phyloP scores from a whole-genome alignment of 2,797 vertebrate genomes.

The Hephaestus fuliginosus region DNA sequence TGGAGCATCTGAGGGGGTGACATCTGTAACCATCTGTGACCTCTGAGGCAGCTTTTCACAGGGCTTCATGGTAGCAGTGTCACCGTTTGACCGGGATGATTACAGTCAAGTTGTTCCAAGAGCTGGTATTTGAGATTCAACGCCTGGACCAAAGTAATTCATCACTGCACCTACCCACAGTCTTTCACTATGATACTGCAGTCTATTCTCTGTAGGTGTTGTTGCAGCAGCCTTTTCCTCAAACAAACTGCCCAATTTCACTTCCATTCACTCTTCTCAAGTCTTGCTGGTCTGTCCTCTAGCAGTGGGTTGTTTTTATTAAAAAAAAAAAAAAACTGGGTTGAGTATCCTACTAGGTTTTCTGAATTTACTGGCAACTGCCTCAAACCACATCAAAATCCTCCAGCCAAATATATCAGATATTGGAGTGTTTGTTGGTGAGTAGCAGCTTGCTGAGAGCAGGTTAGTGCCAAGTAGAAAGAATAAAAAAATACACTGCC shows the following conservation, averaged over 20 bases:
- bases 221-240: not conserved
- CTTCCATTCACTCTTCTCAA: not conserved
- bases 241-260: slow-evolving; percentile 16
- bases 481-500: slow-evolving; percentile 41
- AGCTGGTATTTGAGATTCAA: not conserved
- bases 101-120: slow-evolving; percentile 12
- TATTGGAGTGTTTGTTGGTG: slow-evolving; percentile 41
- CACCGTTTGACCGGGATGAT: not conserved
- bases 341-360: slow-evolving; percentile 11
- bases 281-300: not conserved
- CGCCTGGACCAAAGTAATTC: not conserved
- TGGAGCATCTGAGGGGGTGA: not conserved
- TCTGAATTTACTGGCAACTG: slow-evolving; percentile 19
- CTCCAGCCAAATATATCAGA: slow-evolving; percentile 38
- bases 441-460: slow-evolving; percentile 56
- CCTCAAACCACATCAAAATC: slow-evolving; percentile 25
- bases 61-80: not conserved
- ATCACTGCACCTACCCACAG: not conserved
- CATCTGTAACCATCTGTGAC: not conserved
- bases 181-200: not conserved
- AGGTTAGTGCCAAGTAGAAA: slow-evolving; percentile 54
- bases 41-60: not conserved
- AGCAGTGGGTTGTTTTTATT: not conserved
- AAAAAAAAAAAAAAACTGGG: slow-evolving; percentile 11
- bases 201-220: not conserved